A percentile compares a stretch with the other conserved stretches of the same genome.
phyloP scores from a whole-genome alignment of 1,140 invertebrate species.

The Hermetia illucens region DNA sequence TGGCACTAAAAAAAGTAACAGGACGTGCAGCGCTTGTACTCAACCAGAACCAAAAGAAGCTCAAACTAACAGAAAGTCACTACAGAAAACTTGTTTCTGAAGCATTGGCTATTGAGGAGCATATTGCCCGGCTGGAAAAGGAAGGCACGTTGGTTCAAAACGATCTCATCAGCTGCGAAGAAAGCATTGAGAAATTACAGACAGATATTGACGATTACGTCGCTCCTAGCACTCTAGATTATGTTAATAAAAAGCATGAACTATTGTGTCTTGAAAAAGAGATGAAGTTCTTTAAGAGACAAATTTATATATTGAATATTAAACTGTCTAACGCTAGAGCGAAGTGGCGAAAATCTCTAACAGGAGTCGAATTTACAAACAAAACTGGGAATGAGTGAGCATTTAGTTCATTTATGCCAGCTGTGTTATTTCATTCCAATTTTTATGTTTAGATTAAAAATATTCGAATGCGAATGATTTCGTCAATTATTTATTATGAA shows the following conservation, averaged over 20 bases:
- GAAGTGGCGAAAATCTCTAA: no score
- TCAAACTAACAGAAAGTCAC: constrained; percentile 8
- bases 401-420: no score
- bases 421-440: no score
- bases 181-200: constrained; percentile 9
- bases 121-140: constrained; percentile 18
- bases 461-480: no score
- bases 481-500: no score
- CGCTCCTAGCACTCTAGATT: constrained; percentile 21
- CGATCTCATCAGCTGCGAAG: constrained; percentile 9
- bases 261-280: constrained; percentile 20
- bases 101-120: constrained; percentile 16
- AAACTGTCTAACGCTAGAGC: constrained; percentile 20
- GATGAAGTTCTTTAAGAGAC: constrained; percentile 22
- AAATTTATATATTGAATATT: constrained; percentile 25
- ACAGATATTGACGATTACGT: constrained; percentile 17
- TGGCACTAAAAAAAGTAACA: constrained; percentile 28
- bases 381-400: no score
- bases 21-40: constrained; percentile 23
- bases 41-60: constrained; percentile 24
- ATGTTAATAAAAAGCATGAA: constrained; percentile 23
- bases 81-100: background rate
- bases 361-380: no score
- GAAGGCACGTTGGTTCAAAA: constrained; percentile 15
- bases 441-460: no score